Base-by-base conservation (phyloP, 2,888 invertebrate genomes). In the Dasypolia templi region DNA sequence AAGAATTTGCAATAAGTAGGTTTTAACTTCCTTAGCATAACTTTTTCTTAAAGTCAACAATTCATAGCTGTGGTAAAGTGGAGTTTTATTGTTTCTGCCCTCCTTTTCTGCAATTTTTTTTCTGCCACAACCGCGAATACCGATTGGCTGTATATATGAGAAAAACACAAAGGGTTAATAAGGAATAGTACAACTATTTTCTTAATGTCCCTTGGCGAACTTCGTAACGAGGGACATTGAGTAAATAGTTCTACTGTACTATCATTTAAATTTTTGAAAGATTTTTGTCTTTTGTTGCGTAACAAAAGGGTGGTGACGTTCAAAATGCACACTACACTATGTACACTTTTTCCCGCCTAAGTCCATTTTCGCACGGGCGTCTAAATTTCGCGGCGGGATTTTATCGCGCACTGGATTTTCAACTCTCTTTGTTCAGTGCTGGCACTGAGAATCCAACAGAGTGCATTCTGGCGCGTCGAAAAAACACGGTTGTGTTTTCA, bases 1-100 rank as follows among this genome's bases (percentile, higher is more conserved):
- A 76, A 53, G 58, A 72, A 58, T 67, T 75, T 44, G 42, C 32
- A 26, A 62, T 26, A 55, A 61, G 44, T 44, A 44, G 53, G 63
- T 77, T 61, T 79, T 55, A 72, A 72, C 53, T 59, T 78, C n/a
- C 39, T 35, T 35, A 17, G 32, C 11, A 14, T 14, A 22, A 59
- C 12, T 59, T 77, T 76, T 69, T 49, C 39, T 42, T 55, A 4
- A 66, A 66, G 5, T 51, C 26, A 49, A 69, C 32, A n/a, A 51
- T 35, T 75, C 75, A 29, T 59, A 44, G 5, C 39, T 19, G 39
- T 32, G 51, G 53, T 53, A 12, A 61, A 77, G 17, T 46, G 11
- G 11, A 58, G 29, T 7, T 66, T 51, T n/a, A 42, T 44, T 51
- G 1, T 5, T 59, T 26, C 0, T 26, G 19, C 2, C 19, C 19